Percentiles rank a stretch among this genome's conserved stretches.
Evolutionary conservation across 2,113 vertebrate genomes (phyloP).

Genomic region (Monarcha castaneiventris): DNA sequence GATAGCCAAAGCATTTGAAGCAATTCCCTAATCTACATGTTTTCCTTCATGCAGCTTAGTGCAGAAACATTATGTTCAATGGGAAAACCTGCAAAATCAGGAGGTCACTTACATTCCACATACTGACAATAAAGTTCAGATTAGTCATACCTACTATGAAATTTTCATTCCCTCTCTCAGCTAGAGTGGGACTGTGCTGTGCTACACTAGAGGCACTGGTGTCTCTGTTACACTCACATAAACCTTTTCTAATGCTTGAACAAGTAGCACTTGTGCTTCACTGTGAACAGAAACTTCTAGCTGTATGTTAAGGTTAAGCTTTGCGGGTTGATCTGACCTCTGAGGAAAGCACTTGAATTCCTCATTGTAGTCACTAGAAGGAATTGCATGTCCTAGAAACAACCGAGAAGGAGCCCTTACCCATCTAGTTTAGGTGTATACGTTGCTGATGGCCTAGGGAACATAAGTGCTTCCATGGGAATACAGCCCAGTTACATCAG

Average conservation of each 20-base stretch:
- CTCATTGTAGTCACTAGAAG: not conserved
- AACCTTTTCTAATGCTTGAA: not conserved
- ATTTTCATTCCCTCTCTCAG: not conserved
- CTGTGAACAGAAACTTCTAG: not conserved
- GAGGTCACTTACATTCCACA: not conserved
- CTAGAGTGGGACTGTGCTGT: not conserved
- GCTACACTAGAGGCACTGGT: not conserved
- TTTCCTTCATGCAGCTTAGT: not conserved
- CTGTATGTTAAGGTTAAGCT: not conserved
- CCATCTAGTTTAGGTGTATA: not conserved
- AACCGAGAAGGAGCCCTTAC: not conserved
- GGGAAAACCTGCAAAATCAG: slow-evolving; percentile 24
- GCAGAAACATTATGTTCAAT: slow-evolving; percentile 21
- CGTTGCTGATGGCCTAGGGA: not conserved
- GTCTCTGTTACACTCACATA: not conserved
- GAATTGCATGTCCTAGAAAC: not conserved
- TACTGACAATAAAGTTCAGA: not conserved
- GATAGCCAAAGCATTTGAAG: slow-evolving; percentile 43
- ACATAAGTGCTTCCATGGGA: not conserved
- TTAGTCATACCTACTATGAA: not conserved
- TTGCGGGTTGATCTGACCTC: not conserved
- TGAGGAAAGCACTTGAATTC: not conserved
- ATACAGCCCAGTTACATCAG: not conserved
- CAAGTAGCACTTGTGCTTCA: not conserved
- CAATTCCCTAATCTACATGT: not conserved